Conservation (phyloP, 2,113 vertebrate species). For the Saccopteryx leptura region DNA sequence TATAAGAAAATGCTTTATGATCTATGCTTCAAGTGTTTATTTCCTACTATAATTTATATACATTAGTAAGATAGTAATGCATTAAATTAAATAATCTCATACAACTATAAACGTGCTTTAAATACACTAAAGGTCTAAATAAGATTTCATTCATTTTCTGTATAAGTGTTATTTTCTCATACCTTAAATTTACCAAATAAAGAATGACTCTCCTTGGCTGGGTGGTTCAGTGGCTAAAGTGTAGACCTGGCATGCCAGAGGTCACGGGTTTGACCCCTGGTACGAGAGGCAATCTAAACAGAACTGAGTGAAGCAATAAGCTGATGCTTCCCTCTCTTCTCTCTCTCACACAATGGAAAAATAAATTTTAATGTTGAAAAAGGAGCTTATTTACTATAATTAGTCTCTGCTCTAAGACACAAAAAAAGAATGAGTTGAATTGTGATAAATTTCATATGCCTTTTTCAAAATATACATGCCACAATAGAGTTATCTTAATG, state of each 20-base stretch:
- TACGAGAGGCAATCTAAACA: too few species aligned
- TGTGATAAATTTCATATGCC: neutral
- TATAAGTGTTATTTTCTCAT: constrained; percentile 41
- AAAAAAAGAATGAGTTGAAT: neutral
- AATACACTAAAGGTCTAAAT: constrained; percentile 36
- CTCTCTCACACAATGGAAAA: too few species aligned
- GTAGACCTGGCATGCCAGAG: too few species aligned
- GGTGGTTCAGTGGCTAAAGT: too few species aligned
- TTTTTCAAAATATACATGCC: neutral
- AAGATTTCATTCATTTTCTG: constrained; percentile 58
- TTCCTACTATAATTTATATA: constrained; percentile 53
- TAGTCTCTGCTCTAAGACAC: constrained; percentile 15
- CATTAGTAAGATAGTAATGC: neutral
- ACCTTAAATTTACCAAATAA: constrained; percentile 46
- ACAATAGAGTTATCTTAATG: neutral
- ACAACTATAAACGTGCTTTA: constrained; percentile 58
- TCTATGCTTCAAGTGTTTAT: constrained; percentile 24
- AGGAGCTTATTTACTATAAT: constrained; percentile 50
- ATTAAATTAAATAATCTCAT: neutral
- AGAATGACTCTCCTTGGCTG: neutral
- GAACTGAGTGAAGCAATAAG: too few species aligned
- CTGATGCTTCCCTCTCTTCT: too few species aligned
- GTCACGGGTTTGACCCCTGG: too few species aligned
- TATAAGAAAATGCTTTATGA: constrained; percentile 48
- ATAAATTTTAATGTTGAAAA: neutral